A percentile compares a stretch with the other conserved stretches of the same genome.
Evolutionary conservation across 2,113 vertebrate species (phyloP).

Genomic region (Vanacampus margaritifer): DNA sequence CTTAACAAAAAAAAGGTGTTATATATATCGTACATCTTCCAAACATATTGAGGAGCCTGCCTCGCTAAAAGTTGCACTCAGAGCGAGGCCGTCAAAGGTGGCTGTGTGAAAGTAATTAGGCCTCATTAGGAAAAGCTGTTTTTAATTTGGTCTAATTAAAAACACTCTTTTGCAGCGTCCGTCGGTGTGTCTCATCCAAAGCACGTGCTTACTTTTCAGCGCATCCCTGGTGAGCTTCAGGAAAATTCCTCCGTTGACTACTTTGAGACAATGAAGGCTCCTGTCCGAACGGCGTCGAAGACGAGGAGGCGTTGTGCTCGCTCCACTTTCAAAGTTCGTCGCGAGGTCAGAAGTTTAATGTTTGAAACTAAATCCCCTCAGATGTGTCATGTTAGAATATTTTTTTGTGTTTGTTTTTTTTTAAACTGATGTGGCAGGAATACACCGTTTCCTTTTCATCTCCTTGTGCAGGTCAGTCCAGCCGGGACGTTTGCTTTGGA

Average conservation of each 20-base stretch:
- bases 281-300: neutral
- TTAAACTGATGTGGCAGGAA: too few species aligned
- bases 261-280: conserved; percentile 52
- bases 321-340: conserved; percentile 35
- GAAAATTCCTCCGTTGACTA: neutral
- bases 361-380: neutral
- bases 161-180: conserved; percentile 5
- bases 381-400: too few species aligned
- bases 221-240: neutral
- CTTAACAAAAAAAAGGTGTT: too few species aligned
- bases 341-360: conserved; percentile 51
- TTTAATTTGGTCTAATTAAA: conserved; percentile 45
- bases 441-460: neutral
- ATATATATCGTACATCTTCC: neutral
- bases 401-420: too few species aligned
- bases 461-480: conserved; percentile 22
- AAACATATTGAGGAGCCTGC: neutral
- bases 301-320: conserved; percentile 25
- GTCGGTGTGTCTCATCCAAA: neutral
- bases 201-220: neutral
- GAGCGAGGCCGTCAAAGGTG: neutral
- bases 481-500: conserved; percentile 13
- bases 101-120: conserved; percentile 45
- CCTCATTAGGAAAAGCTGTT: conserved; percentile 52
- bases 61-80: neutral